These are phyloP conservation scores for Bettongia penicillata DNA, from an alignment of 2,113 vertebrate species.

Conservation along the genomic window DNA sequence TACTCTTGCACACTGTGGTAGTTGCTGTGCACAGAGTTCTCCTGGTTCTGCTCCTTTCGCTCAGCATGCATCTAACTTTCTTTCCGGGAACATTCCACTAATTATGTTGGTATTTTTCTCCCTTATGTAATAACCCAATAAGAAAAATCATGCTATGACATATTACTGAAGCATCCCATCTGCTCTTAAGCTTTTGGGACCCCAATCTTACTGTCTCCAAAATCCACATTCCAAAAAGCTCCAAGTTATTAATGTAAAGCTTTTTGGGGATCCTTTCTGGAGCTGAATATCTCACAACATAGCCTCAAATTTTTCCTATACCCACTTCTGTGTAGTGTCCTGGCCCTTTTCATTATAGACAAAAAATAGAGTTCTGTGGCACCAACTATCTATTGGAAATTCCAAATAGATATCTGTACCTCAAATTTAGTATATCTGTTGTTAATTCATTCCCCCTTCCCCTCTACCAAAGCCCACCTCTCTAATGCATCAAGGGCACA, in stretches of 20 bases:
- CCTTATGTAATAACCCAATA: neutral
- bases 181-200: neutral
- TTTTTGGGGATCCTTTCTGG: slow-evolving; percentile 3
- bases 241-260: slow-evolving; percentile 7
- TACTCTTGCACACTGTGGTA: no score
- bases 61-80: neutral
- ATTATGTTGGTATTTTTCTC: neutral
- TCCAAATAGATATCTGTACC: neutral
- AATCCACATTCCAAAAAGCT: slow-evolving; percentile 15
- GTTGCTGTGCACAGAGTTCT: no score
- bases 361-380: slow-evolving; percentile 12
- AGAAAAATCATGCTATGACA: neutral
- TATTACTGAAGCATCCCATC: neutral
- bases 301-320: slow-evolving; percentile 22
- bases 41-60: no score
- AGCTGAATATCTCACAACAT: neutral
- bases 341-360: slow-evolving; percentile 25
- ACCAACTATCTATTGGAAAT: neutral
- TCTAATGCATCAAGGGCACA: neutral
- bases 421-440: neutral
- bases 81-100: neutral
- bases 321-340: slow-evolving; percentile 6
- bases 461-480: neutral
- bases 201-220: neutral
- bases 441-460: neutral